Evolutionary conservation across 2,797 vertebrate genomes (phyloP), one percentile per base, ranked within the genome.

Genomic region (Enteromius paludinosus): DNA sequence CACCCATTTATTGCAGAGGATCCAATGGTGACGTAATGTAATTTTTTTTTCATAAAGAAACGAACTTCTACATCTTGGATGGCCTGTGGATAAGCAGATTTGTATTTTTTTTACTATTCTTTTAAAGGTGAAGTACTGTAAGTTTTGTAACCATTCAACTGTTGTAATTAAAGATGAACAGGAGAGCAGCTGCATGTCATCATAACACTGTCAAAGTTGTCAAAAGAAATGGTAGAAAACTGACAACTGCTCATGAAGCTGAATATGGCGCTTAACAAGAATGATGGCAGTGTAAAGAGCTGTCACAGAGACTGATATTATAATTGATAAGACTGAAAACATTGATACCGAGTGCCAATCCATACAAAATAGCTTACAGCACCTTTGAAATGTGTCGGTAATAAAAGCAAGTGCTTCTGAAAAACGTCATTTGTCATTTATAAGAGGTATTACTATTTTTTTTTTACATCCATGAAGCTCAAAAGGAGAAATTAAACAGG

Each of bases 211-310:
- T 75, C 72, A 75, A 56, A 41, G 14, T 11, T 43, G 52, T 74
- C 72, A 41, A 41, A 73, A 10, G n/a, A 25, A 56, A 54, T 9
- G 0, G n/a, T 11, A 28, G 14, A 38, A 75, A 59, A 75, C 35
- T 41, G 72, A 75, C 72, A 75, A 75, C 72, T 59, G 35, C 72
- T 75, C 41, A 41, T 75, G n/a, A 75, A 59, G 35, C 52, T 11
- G 52, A 75, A 75, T 25, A 75, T 41, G 33, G 72, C 3, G 15
- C 33, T 74, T 59, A 41, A 41, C 8, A 18, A 41, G 52, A 74
- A 74, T 11, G 72, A 59, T 59, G 8, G 35, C 72, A 41, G 33
- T 10, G 52, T 25, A 41, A 54, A 74, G 33, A 74, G 72, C 72
- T 11, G 33, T 74, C 33, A 38, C n/a, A 17, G 52, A 41, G 33